Evolutionary conservation across 2,888 invertebrate genomes (phyloP).

Genomic region (Rhagium mordax): DNA sequence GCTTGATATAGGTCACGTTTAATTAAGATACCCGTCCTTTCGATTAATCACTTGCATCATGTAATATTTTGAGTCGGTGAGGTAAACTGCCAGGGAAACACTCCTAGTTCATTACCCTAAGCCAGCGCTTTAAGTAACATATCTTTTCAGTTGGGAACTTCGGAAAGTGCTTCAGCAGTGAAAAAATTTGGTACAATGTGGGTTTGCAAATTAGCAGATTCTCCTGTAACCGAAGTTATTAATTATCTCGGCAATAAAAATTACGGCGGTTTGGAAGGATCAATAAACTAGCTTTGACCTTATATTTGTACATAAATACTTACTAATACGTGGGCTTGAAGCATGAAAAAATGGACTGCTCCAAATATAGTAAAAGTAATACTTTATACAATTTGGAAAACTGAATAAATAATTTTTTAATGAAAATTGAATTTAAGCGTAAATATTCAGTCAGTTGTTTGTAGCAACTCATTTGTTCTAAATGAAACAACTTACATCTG

Average conservation of each 20-base stretch:
- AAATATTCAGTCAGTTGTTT: too few relatives aligned
- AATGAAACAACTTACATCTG: too few relatives aligned
- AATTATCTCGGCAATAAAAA: constrained; percentile 1
- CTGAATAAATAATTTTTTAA: too few relatives aligned
- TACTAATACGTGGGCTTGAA: too few relatives aligned
- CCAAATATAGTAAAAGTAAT: too few relatives aligned
- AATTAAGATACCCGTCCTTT: constrained; percentile 25
- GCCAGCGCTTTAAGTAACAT: constrained; percentile 3
- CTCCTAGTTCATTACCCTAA: constrained; percentile 28
- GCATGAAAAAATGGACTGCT: too few relatives aligned
- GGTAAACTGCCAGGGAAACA: constrained; percentile 18
- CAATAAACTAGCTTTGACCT: neutral
- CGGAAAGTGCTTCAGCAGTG: neutral
- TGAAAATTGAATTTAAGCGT: too few relatives aligned
- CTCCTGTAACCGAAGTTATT: neutral
- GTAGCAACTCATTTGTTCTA: too few relatives aligned
- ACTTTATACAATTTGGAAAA: too few relatives aligned
- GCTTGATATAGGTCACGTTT: constrained; percentile 22
- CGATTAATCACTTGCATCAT: constrained; percentile 29
- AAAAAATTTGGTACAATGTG: neutral
- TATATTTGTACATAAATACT: neutral
- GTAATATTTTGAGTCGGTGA: constrained; percentile 16
- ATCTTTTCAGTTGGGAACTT: neutral
- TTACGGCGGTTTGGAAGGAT: neutral
- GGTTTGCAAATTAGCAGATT: neutral